Evolutionary conservation across 2,888 invertebrate species (phyloP).

Genomic region (Keiferia lycopersicella): DNA sequence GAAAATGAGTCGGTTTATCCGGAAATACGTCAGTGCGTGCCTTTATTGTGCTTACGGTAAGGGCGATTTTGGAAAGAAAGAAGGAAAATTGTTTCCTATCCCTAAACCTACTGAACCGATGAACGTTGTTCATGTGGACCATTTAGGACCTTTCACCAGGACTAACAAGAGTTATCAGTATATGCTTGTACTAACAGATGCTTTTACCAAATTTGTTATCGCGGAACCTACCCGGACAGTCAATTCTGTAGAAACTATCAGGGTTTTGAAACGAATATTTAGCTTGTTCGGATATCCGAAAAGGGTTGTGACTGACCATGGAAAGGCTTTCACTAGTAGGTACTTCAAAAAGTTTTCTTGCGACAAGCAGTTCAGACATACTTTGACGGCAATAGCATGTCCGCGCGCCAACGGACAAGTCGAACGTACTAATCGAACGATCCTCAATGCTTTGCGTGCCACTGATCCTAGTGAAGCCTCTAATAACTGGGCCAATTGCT

Average conservation of each 20-base stretch:
- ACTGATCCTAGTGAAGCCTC: constrained; percentile 35
- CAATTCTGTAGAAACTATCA: constrained; percentile 31
- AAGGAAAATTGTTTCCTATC: constrained; percentile 38
- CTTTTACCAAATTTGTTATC: constrained; percentile 31
- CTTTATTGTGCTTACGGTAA: constrained; percentile 47
- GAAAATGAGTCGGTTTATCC: constrained; percentile 39
- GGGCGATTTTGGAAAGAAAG: constrained; percentile 32
- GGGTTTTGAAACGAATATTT: constrained; percentile 31
- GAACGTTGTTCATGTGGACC: constrained; percentile 33
- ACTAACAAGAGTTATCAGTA: constrained; percentile 29
- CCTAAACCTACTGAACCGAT: constrained; percentile 37
- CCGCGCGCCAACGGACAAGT: constrained; percentile 40
- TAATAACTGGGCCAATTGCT: constrained; percentile 37
- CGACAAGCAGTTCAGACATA: constrained; percentile 37
- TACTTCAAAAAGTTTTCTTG: constrained; percentile 35
- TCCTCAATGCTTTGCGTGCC: constrained; percentile 34
- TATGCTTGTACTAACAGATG: constrained; percentile 36
- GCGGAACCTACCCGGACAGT: constrained; percentile 34
- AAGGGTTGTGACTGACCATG: constrained; percentile 24
- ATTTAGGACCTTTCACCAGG: constrained; percentile 10
- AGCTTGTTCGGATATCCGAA: constrained; percentile 29
- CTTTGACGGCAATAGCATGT: constrained; percentile 35
- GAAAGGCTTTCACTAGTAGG: constrained; percentile 36
- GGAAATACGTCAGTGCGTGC: constrained; percentile 41
- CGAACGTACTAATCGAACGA: constrained; percentile 37